Evolutionary conservation across 1,140 invertebrate species (phyloP).

Genomic region (Plectrocnemia conspersa): DNA sequence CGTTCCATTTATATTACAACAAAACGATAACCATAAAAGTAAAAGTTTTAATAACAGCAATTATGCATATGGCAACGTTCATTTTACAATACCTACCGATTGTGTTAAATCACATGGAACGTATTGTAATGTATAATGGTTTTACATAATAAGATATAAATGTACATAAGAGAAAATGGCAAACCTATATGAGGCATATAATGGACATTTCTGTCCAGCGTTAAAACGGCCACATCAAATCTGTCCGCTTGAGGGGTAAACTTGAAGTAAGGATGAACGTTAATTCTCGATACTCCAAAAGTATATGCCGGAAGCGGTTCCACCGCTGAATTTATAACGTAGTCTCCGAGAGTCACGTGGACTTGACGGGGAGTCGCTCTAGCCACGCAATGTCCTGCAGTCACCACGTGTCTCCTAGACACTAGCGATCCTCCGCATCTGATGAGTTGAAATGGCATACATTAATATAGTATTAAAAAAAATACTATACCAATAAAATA

Average conservation of each 20-base stretch:
- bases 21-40: too few species aligned
- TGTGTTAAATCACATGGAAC: too few species aligned
- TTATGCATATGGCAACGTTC: too few species aligned
- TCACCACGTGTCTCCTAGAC: conserved; percentile 88
- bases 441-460: conserved; percentile 38
- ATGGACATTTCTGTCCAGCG: conserved; percentile 80
- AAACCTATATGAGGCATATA: conserved; percentile 83
- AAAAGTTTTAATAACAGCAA: too few species aligned
- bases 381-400: conserved; percentile 94
- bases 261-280: conserved; percentile 91
- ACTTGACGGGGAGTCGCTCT: conserved; percentile 83
- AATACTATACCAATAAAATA: neutral
- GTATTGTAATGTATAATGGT: too few species aligned
- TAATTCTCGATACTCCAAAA: conserved; percentile 81
- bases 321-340: conserved; percentile 87
- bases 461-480: neutral
- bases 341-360: conserved; percentile 87
- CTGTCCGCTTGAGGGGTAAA: conserved; percentile 88
- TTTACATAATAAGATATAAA: neutral
- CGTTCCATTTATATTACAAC: too few species aligned
- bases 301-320: conserved; percentile 87
- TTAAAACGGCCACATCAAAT: conserved; percentile 88
- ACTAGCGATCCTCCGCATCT: conserved; percentile 93
- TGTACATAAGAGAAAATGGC: too few species aligned
- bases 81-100: too few species aligned